Conservation (phyloP, 2,113 vertebrate species). For the Lynx canadensis region DNA sequence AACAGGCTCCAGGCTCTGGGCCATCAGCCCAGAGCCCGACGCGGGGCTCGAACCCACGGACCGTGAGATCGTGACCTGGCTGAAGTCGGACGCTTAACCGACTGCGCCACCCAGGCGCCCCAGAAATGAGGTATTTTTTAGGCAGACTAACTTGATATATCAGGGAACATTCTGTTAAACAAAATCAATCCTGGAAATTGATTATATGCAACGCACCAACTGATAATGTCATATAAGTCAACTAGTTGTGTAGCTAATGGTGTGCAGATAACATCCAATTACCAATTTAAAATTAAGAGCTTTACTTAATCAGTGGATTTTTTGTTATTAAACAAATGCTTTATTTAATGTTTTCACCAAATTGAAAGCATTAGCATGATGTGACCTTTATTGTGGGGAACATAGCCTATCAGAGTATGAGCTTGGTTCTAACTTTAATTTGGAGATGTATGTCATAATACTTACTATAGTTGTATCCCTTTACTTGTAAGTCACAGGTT, state of each 20-base stretch:
- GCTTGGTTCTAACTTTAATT: neutral
- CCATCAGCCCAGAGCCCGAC: too few species aligned
- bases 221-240: neutral
- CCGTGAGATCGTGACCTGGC: too few species aligned
- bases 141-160: neutral
- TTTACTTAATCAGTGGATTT: neutral
- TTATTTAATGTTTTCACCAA: slow-evolving; percentile 1
- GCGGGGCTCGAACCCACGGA: too few species aligned
- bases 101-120: too few species aligned
- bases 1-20: too few species aligned
- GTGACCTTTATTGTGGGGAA: neutral
- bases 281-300: slow-evolving; percentile 21
- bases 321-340: neutral
- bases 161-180: neutral
- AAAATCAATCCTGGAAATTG: neutral
- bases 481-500: neutral
- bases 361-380: neutral
- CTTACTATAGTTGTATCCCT: neutral
- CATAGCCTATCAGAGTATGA: neutral
- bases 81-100: too few species aligned
- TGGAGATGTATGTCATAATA: neutral
- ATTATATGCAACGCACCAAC: neutral
- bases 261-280: neutral
- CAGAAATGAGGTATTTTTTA: neutral
- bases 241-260: neutral